Base-by-base conservation (phyloP, 2,113 vertebrate species). In the Ophiodon elongatus region DNA sequence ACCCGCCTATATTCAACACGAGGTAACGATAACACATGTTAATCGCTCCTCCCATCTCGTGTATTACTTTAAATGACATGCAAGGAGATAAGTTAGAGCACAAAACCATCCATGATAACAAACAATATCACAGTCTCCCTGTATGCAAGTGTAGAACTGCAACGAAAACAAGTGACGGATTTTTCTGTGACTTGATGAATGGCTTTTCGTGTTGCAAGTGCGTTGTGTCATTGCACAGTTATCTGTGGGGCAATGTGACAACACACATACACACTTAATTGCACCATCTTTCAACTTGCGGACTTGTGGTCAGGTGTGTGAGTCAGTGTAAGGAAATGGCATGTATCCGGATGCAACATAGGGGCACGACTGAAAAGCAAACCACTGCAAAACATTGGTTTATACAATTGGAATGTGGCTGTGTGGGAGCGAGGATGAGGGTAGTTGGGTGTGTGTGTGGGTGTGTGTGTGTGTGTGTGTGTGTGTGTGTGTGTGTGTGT, bases 381-480 rank as follows among this genome's bases (percentile, higher is more conserved):
- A 56, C 81, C 73, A 17, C 63, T 60, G 85, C 73, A 84, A 87
- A 91, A 88, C 83, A 70, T 57, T 69, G 79, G 85, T 77, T 83
- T 87, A 29, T 72, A 37, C 39, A 72, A 43, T 35, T 77, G 88
- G 88, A 91, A 90, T 91, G 91, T 77, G 84, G 50, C 73, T 25
- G 80, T 62, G 74, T 80, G 86, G 76, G 76, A 80, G 79, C 69
- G 15, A 73, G 31, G 66, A 83, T 60, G 86, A 79, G 86, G 80
- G 85, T 29, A 70, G 62, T 13, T 82, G 19, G 57, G 45, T 52
- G 66, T 13, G 57, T 67, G 50, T 64, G 60, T 66, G 72, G 62
- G 79, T 67, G 41, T 71, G 72, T 79, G 52, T 74, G 75, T 65
- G 69, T 64, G 59, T 76, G 78, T 83, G 66, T 64, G 78, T 60